Conservation (phyloP, 2,888 invertebrate species). For the Troides helena region DNA sequence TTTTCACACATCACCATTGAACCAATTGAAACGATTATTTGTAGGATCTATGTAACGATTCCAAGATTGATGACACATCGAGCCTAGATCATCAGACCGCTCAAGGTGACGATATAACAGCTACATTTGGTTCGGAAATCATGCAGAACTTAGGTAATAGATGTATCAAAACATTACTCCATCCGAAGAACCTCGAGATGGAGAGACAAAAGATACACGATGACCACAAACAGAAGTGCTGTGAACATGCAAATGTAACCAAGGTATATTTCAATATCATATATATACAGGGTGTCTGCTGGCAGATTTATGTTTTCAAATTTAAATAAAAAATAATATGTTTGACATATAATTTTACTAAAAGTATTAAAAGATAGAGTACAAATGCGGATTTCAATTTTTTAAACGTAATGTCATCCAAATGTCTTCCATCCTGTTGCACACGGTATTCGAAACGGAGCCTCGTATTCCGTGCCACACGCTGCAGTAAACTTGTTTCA, state of each 20-base stretch:
- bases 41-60: slow-evolving; percentile 29
- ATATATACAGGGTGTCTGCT: too few relatives aligned
- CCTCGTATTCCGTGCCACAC: too few relatives aligned
- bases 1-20: too few relatives aligned
- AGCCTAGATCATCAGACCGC: slow-evolving; percentile 32
- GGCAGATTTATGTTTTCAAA: too few relatives aligned
- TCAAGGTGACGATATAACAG: slow-evolving; percentile 33
- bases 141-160: slow-evolving; percentile 25
- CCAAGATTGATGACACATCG: slow-evolving; percentile 13
- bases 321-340: too few relatives aligned
- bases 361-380: too few relatives aligned
- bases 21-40: neutral
- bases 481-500: too few relatives aligned
- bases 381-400: too few relatives aligned
- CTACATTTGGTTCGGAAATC: slow-evolving; percentile 8
- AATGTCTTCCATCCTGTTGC: too few relatives aligned
- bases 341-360: too few relatives aligned
- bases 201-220: slow-evolving; percentile 30
- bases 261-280: slow-evolving; percentile 19
- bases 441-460: too few relatives aligned
- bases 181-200: slow-evolving; percentile 24
- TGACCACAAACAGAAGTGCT: slow-evolving; percentile 31
- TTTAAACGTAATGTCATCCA: too few relatives aligned
- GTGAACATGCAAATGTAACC: slow-evolving; percentile 13
- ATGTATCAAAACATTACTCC: slow-evolving; percentile 26